Base-by-base conservation (phyloP, 1,140 invertebrate species). In the Psilanteris sp. region DNA sequence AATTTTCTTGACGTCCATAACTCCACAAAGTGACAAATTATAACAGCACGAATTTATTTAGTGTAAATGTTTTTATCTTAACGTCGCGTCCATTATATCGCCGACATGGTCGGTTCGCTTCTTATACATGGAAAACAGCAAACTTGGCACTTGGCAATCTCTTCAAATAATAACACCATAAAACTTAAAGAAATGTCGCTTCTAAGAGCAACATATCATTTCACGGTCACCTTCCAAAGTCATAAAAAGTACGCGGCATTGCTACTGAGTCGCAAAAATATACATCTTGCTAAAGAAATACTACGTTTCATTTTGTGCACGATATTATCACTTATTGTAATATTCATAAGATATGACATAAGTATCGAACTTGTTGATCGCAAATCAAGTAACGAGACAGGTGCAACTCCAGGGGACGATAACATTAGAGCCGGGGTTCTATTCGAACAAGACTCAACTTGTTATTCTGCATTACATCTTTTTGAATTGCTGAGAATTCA, bases 261-360 rank as follows among this genome's bases (percentile, higher is more conserved):
- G 24, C 48, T 62, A 39, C 44, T 39, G 18, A 62, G 31, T 62
- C 55, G n/a, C 39, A 55, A 54, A 59, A 62, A 72, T 72, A 13
- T 72, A 18, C 24, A 55, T 37, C 15, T 37, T 34, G 6, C 54
- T 39, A 52, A 62, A 71, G 55, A 37, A 71, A 62, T 32, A 24
- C 24, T 55, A 37, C 55, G 55, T 72, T 55, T 72, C 26, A 62
- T 41, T 62, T 54, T 55, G 22, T 48, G 26, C 39, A 46, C 7
- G 57, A 54, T 55, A 41, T 62, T 62, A 72, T 72, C 57, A 48
- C 57, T 62, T 72, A 62, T 62, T 46, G 36, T 31, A 72, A 62
- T 72, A 72, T 72, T 62, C 67, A 55, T 61, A 71, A 61, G 55
- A 46, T 29, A 46, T 24, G 34, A 29, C 18, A 20, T 20, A 20